Conservation (phyloP, 2,113 vertebrate genomes). For the Loxodonta africana region DNA sequence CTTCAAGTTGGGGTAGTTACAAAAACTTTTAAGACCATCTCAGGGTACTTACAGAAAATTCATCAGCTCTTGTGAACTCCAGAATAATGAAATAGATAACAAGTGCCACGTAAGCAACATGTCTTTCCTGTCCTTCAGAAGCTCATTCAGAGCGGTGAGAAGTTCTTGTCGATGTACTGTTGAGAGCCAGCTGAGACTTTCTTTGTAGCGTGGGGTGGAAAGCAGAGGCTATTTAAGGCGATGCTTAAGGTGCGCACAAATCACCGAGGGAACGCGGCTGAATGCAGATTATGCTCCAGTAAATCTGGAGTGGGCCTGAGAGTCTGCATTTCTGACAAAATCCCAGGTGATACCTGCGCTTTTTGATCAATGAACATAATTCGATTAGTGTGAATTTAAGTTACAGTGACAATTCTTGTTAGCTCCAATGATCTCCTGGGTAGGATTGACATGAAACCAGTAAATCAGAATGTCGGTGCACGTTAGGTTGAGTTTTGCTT, state of each 20-base stretch:
- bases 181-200: conserved; percentile 5
- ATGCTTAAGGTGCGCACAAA: background rate
- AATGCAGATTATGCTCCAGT: background rate
- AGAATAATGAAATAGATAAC: background rate
- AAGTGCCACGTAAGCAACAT: background rate
- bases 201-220: conserved; percentile 20
- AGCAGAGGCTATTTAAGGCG: background rate
- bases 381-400: background rate
- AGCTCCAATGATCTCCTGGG: background rate
- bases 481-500: conserved; percentile 27
- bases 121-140: conserved; percentile 10
- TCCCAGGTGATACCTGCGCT: background rate
- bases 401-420: background rate
- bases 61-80: background rate
- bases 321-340: background rate
- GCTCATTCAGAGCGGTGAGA: conserved; percentile 17
- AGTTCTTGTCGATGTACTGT: background rate
- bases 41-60: background rate
- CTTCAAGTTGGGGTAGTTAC: background rate
- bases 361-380: background rate
- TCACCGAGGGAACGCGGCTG: conserved; percentile 7
- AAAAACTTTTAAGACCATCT: conserved; percentile 3
- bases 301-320: background rate
- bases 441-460: conserved; percentile 31
- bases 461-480: conserved; percentile 35